Evolutionary conservation across 92 coral and sea anemone species (phyloP), one percentile per base, ranked within the genome.

Genomic region (Metridium senile): DNA sequence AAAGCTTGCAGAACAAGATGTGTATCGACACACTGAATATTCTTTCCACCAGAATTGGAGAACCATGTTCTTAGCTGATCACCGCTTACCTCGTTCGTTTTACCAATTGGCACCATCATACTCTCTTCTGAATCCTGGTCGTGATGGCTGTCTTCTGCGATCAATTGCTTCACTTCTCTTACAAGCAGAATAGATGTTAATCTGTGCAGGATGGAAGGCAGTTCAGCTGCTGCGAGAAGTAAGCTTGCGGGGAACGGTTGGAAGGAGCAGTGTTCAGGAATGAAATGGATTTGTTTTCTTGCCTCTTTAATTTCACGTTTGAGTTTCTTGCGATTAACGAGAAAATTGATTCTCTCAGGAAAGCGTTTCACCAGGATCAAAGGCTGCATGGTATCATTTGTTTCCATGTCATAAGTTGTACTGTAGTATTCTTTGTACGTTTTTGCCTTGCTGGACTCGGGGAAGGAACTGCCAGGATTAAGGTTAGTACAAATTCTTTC

Each of bases 151-250:
- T 70, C 74, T 49, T 53, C 70, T 28, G 88, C 74, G 17, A 96
- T 70, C 20, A 43, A 81, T 6, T 72, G 19, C 46, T 85, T 89
- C 35, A 96, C 74, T 63, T 93, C 93, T 27, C 49, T 47, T 21
- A 86, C 93, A 1, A 88, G 89, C 22, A 68, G 39, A 43, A 68
- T 20, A 1, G 72, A 68, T 46, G 66, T 80, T 26, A 91, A 62
- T 54, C 97, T 90, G 58, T 91, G 78, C 1, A 93, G 83, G 33
- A 93, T 80, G 0, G 97, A 83, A 0, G 98, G 98, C 17, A 93
- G 78, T 63, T 86, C 70, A 21, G 71, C 61, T 8, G 99, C 85
- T 32, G 77, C 90, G 21, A 86, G 66, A 0, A 91, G 74, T 16
- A 93, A 54, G 17, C 89, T 70, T 0, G 92, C 90, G 11, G 93